Base-by-base conservation (phyloP, 2,113 vertebrate genomes). In the Tragulus kanchil region DNA sequence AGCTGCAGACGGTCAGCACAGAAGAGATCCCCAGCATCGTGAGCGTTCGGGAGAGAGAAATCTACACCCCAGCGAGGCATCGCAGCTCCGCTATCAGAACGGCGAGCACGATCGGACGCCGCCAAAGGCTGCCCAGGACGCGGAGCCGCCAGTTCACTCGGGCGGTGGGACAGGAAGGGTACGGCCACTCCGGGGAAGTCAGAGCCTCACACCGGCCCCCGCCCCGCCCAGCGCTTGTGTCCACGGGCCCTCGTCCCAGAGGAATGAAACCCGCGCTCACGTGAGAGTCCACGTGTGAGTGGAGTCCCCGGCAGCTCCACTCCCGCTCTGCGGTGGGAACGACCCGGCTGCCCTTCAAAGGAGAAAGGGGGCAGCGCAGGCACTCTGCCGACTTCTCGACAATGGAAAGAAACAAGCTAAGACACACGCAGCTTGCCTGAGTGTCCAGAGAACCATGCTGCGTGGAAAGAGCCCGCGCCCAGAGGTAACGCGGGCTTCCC, bases 61-160 rank as follows among this genome's bases (percentile, higher is more conserved):
- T 5, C 7, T 3, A 61, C 59, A 16, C 36, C 56, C 16, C 14
- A 25, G 3, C 6, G 13, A 61, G 79, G 36, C 0, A 26, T 14
- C 13, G 10, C 56, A 9, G 13, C 5, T 0, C 54, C 15, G 36
- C 79, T 8, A 15, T 26, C 79, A 13, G 56, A 61, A 59, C 21
- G 15, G 79, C 79, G 10, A 26, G 25, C 21, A 42, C 2, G 13
- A 25, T 36, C 26, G 7, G n/a, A 59, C 14, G 6, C 36, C 79
- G 16, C 23, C 56, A 26, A 61, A 26, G 26, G 56, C 23, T 1
- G 36, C 12, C 5, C 1, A 42, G 56, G 36, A 45, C 6, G 25
- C 0, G 23, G 56, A 45, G 56, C 3, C 5, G 13, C 11, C 0
- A 0, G 79, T 3, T 6, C 13, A 1, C 56, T 16, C 79, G 42